Evolutionary conservation across 1,140 invertebrate species (phyloP).

Genomic region (Drosophila murphyi): DNA sequence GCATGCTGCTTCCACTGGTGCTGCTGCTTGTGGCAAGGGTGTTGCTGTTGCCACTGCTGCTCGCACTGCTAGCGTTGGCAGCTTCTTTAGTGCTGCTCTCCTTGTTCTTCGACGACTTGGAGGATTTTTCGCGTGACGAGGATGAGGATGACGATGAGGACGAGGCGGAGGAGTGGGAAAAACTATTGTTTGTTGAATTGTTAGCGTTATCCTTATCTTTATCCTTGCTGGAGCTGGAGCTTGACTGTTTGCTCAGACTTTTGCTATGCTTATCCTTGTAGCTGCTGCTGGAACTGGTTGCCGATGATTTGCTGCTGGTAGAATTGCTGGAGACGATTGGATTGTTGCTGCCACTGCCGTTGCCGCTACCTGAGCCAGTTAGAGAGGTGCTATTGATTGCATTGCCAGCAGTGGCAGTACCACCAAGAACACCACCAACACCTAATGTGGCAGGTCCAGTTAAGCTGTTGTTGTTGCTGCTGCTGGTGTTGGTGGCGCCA

Average conservation of each 20-base stretch:
- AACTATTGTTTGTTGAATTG: conserved; percentile 67
- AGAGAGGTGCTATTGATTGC: conserved; percentile 20
- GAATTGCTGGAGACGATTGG: conserved; percentile 31
- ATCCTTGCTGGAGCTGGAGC: conserved; percentile 75
- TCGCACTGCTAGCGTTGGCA: conserved; percentile 16
- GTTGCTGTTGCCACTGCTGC: conserved; percentile 16
- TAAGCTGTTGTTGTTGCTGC: conserved; percentile 48
- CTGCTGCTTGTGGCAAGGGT: conserved; percentile 50
- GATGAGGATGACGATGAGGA: conserved; percentile 71
- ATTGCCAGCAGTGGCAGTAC: conserved; percentile 13
- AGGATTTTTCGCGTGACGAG: conserved; percentile 73
- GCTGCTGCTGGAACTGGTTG: conserved; percentile 51
- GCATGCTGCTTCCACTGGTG: conserved; percentile 50
- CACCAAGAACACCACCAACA: not conserved
- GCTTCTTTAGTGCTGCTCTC: conserved; percentile 50
- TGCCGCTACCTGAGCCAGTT: conserved; percentile 13
- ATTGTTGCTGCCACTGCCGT: not conserved
- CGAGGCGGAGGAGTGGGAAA: conserved; percentile 62
- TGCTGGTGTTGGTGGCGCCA: conserved; percentile 15
- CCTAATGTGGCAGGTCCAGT: not conserved
- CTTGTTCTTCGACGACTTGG: conserved; percentile 81
- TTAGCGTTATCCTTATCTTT: conserved; percentile 81
- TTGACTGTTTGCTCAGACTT: conserved; percentile 62
- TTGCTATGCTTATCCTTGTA: conserved; percentile 84
- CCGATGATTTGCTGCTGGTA: conserved; percentile 46